Evolutionary conservation across 2,113 vertebrate species (phyloP).

Genomic region (Cichladusa arquata): DNA sequence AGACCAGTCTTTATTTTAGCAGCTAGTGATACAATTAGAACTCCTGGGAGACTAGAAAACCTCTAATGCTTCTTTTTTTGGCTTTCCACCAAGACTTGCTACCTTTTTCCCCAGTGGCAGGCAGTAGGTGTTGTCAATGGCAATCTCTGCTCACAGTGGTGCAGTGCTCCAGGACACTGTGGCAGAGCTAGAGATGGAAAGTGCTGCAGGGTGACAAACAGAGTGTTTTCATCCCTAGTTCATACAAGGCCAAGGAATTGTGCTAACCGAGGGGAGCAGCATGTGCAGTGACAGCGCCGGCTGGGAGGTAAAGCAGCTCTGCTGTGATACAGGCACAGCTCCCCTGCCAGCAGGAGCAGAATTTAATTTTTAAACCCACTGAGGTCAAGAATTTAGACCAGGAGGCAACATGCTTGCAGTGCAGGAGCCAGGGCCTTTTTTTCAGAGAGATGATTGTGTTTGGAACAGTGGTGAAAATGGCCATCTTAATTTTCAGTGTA

Average conservation of each 20-base stretch:
- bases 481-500: neutral
- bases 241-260: slow-evolving; percentile 1
- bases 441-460: neutral
- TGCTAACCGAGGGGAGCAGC: neutral
- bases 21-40: neutral
- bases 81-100: neutral
- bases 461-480: neutral
- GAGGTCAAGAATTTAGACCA: neutral
- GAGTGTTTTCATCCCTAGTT: neutral
- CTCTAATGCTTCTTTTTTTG: neutral
- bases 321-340: neutral
- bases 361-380: neutral
- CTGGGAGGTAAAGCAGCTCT: neutral
- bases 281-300: neutral
- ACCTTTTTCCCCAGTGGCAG: neutral
- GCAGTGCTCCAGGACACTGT: fast-evolving
- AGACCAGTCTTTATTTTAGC: neutral
- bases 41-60: neutral
- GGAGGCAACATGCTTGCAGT: fast-evolving
- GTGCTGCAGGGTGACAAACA: neutral
- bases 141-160: fast-evolving
- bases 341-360: neutral
- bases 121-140: neutral
- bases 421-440: neutral
- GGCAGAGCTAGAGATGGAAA: neutral